phyloP scores from a whole-genome alignment of 2,113 vertebrate species.

The Plestiodon gilberti region DNA sequence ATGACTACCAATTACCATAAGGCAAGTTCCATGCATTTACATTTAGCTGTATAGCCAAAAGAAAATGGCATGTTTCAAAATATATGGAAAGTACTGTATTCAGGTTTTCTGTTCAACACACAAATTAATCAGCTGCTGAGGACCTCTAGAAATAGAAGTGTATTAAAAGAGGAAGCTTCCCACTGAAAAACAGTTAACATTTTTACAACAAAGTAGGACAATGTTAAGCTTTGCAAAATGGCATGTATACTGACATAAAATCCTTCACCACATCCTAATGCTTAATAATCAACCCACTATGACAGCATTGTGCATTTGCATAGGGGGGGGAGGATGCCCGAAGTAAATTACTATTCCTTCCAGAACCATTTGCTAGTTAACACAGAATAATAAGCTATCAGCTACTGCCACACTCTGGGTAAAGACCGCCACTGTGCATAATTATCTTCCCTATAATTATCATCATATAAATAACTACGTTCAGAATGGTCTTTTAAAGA shows the following conservation, averaged over 20 bases:
- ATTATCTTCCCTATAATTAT: neutral
- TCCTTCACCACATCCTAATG: neutral
- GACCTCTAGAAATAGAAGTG: conserved; percentile 45
- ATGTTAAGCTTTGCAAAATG: conserved; percentile 33
- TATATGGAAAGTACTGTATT: conserved; percentile 54
- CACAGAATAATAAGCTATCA: conserved; percentile 9
- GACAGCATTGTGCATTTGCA: neutral
- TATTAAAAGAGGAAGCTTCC: conserved; percentile 20
- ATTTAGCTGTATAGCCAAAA: conserved; percentile 40
- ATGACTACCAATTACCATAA: conserved; percentile 70
- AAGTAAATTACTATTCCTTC: conserved; percentile 25
- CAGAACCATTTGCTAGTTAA: conserved; percentile 27
- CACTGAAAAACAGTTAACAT: neutral
- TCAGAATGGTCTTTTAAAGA: neutral
- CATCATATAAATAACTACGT: conserved; percentile 3
- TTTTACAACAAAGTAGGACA: conserved; percentile 29
- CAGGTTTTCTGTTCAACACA: conserved; percentile 45
- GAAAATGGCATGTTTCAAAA: conserved; percentile 55
- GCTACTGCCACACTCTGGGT: conserved; percentile 16
- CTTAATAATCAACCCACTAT: conserved; percentile 18
- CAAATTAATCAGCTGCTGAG: conserved; percentile 53
- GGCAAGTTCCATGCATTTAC: conserved; percentile 63
- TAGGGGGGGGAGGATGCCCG: neutral
- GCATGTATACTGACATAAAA: neutral
- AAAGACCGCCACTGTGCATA: conserved; percentile 3